Evolutionary conservation across 2,888 invertebrate genomes (phyloP).

Genomic region (Chrysolina haemoptera): DNA sequence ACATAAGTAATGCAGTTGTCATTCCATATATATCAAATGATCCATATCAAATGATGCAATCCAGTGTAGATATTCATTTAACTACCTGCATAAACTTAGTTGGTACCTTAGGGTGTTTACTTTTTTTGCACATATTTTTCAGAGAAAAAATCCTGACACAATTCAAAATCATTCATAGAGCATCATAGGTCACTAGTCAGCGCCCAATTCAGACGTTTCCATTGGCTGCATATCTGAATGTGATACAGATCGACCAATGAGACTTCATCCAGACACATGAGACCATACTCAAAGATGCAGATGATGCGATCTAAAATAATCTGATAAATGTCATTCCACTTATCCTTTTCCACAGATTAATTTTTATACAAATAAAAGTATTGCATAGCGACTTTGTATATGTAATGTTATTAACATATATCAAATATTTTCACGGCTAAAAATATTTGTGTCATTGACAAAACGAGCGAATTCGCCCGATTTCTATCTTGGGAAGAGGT

Average conservation of each 20-base stretch:
- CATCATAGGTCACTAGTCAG: slow-evolving; percentile 13
- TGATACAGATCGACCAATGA: slow-evolving; percentile 13
- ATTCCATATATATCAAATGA: no score
- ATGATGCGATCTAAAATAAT: slow-evolving; percentile 10
- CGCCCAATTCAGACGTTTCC: slow-evolving; percentile 3
- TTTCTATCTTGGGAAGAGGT: slow-evolving; percentile 25
- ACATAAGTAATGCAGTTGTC: no score
- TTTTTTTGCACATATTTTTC: no score
- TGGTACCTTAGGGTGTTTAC: no score
- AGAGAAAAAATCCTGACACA: not conserved
- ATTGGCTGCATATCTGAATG: slow-evolving; percentile 8
- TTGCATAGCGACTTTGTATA: not conserved
- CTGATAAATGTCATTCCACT: slow-evolving; percentile 2
- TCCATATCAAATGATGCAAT: no score
- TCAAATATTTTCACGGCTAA: not conserved
- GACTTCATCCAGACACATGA: slow-evolving; percentile 1
- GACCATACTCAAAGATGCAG: slow-evolving; percentile 6
- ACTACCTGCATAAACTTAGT: no score
- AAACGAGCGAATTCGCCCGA: slow-evolving; percentile 1
- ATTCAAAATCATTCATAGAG: not conserved
- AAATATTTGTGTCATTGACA: slow-evolving; percentile 20
- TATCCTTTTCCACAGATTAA: not conserved
- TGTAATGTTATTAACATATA: not conserved
- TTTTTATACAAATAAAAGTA: not conserved
- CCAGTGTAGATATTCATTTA: no score